Conservation (phyloP, 2,797 vertebrate species). For the Ctenopoma kingsleyae region DNA sequence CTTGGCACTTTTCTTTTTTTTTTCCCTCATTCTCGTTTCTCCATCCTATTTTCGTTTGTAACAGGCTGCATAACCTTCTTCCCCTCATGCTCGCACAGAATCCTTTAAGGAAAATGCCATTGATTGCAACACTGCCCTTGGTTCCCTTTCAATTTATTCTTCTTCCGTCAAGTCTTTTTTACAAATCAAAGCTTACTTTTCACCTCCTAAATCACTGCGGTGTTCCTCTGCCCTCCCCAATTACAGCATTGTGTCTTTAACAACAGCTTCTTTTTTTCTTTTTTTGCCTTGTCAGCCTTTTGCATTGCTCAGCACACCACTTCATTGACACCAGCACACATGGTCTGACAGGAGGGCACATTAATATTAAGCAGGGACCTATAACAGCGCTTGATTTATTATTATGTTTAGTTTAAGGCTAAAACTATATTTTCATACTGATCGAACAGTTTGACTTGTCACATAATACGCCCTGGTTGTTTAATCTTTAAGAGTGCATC, state of each 20-base stretch:
- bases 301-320: background rate
- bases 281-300: conserved; percentile 1
- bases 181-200: conserved; percentile 37
- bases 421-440: background rate
- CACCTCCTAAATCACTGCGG: conserved; percentile 25
- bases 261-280: background rate
- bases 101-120: conserved; percentile 61
- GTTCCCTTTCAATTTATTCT: conserved; percentile 61
- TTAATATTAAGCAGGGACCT: background rate
- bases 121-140: conserved; percentile 55
- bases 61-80: conserved; percentile 44
- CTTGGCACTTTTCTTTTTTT: conserved; percentile 26
- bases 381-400: background rate
- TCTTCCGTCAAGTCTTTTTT: conserved; percentile 27
- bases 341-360: background rate
- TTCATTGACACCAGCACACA: background rate
- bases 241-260: conserved; percentile 19
- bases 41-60: conserved; percentile 46
- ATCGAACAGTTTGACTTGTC: no score
- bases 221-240: background rate
- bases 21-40: background rate
- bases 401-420: background rate
- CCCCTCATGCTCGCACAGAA: conserved; percentile 28
- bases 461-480: background rate
- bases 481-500: background rate